Conservation (phyloP, 1,140 invertebrate genomes). For the Ectropis grisescens region DNA sequence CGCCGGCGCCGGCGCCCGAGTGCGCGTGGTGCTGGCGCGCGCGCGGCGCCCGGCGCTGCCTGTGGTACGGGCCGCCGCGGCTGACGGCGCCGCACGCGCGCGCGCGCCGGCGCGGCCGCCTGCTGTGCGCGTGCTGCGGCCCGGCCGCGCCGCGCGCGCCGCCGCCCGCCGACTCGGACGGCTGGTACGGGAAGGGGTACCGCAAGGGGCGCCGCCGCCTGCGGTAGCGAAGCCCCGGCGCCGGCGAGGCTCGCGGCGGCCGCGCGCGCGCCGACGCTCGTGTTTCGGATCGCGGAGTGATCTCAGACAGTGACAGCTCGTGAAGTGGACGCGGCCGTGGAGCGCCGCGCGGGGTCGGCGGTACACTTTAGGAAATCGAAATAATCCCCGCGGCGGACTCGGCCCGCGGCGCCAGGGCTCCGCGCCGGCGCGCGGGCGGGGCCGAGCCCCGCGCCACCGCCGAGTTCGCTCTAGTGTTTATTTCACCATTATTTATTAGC, state of each 20-base stretch:
- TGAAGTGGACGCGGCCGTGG: too few species aligned
- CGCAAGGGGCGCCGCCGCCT: slow-evolving; percentile 38
- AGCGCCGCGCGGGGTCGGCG: too few species aligned
- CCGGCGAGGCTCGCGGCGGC: neutral
- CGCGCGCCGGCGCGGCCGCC: slow-evolving; percentile 27
- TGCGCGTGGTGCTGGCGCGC: slow-evolving; percentile 28
- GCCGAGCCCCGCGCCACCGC: too few species aligned
- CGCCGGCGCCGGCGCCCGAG: slow-evolving; percentile 1
- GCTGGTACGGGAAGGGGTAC: slow-evolving; percentile 47
- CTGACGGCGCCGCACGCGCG: slow-evolving; percentile 15
- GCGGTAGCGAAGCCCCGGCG: slow-evolving; percentile 21
- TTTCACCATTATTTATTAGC: too few species aligned
- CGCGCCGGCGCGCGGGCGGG: too few species aligned
- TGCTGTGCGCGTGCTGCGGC: slow-evolving; percentile 49
- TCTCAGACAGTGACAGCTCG: too few species aligned
- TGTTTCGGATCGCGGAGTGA: too few species aligned
- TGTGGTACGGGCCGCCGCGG: slow-evolving; percentile 39
- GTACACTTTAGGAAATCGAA: too few species aligned
- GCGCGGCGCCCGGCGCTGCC: slow-evolving; percentile 40
- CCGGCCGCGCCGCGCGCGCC: slow-evolving; percentile 12
- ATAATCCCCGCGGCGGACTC: too few species aligned
- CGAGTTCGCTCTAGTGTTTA: neutral
- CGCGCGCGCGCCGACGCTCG: too few species aligned
- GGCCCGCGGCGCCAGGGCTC: too few species aligned
- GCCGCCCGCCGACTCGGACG: slow-evolving; percentile 15